A percentile compares a stretch with the other conserved stretches of the same genome.
phyloP scores from a whole-genome alignment of 2,113 vertebrate genomes.

The Burhinus bistriatus region DNA sequence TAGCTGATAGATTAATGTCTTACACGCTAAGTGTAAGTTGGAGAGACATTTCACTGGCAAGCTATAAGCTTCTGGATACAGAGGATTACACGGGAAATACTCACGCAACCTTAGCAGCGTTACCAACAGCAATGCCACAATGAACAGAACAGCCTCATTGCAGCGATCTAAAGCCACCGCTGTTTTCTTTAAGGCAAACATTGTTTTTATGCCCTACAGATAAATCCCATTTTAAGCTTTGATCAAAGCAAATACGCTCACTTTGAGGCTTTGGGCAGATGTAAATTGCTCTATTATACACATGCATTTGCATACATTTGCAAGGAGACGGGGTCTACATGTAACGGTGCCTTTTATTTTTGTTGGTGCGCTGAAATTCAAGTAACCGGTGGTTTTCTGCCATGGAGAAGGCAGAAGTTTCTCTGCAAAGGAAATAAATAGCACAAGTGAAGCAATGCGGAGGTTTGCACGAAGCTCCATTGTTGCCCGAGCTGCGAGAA shows the following conservation, averaged over 20 bases:
- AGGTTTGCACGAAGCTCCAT: neutral
- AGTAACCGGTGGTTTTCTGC: neutral
- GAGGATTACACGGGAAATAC: conserved; percentile 37
- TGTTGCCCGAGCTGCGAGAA: neutral
- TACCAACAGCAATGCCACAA: conserved; percentile 31
- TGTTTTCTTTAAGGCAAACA: conserved; percentile 69
- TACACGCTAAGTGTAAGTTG: neutral
- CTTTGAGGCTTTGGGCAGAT: conserved; percentile 74
- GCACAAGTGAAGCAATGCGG: neutral
- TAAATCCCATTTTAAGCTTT: conserved; percentile 77
- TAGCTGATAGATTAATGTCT: conserved; percentile 16
- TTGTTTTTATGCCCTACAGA: conserved; percentile 75
- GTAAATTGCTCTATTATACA: conserved; percentile 75
- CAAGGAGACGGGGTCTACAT: conserved; percentile 48
- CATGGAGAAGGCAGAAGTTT: neutral
- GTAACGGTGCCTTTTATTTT: conserved; percentile 44
- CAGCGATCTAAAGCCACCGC: conserved; percentile 51
- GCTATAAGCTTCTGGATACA: conserved; percentile 20
- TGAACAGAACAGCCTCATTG: conserved; percentile 27
- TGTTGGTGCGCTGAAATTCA: neutral
- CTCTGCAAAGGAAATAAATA: neutral
- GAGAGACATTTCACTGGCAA: conserved; percentile 15
- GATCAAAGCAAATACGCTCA: conserved; percentile 77
- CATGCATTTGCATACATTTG: conserved; percentile 79
- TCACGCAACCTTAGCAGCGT: conserved; percentile 26